Conservation (phyloP, 2,797 vertebrate species). For the Mionectes olivaceus region DNA sequence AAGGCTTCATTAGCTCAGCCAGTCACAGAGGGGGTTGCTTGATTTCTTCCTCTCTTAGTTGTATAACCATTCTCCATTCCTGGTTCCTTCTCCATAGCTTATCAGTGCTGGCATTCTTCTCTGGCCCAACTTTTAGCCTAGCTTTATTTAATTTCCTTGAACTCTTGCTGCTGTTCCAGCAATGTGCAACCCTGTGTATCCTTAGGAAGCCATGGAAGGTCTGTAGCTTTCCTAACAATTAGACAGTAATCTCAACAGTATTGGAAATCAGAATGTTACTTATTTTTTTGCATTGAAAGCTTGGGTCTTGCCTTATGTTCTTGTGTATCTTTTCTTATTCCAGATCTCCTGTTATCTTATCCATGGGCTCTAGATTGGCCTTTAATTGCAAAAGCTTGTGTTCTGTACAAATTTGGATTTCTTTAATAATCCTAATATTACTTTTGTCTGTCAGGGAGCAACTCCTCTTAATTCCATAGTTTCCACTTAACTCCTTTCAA, state of each 20-base stretch:
- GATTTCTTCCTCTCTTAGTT: neutral
- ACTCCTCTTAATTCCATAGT: neutral
- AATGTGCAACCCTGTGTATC: neutral
- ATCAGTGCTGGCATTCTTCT: neutral
- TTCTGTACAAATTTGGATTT: neutral
- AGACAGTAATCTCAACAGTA: neutral
- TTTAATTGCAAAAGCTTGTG: neutral
- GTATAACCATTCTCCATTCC: neutral
- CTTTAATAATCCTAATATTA: neutral
- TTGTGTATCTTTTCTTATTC: neutral
- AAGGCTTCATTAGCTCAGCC: neutral
- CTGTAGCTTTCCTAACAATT: neutral
- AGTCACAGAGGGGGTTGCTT: neutral
- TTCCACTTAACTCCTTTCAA: neutral
- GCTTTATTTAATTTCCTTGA: neutral
- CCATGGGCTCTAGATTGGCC: rapidly evolving
- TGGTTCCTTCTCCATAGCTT: neutral
- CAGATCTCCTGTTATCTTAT: neutral
- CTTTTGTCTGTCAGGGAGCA: neutral
- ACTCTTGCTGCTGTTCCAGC: neutral
- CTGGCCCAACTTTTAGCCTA: neutral
- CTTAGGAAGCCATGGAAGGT: neutral
- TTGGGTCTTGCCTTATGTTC: neutral
- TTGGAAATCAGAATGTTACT: neutral
- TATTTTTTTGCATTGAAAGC: neutral